Base-by-base conservation (phyloP, 2,888 invertebrate species). In the Orthosia cruda region DNA sequence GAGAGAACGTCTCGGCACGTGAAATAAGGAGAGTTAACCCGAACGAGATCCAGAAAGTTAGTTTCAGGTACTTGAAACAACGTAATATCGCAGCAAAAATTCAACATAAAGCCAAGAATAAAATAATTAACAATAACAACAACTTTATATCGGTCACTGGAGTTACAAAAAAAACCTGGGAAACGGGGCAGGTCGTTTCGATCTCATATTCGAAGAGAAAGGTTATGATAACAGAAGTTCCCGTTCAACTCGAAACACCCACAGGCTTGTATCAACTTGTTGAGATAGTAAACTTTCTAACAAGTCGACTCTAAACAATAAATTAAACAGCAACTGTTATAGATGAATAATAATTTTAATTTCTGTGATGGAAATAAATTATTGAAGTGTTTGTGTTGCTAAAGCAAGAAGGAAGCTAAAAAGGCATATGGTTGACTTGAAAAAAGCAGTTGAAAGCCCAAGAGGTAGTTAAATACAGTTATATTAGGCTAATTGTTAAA, bases 211-310 rank as follows among this genome's bases (percentile, higher is more conserved):
- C 26, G 32, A 45, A 69, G 16, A 15, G 58, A 81, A 80, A 80
- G 74, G 70, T 72, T 79, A 77, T 69, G 85, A 87, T 86, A 85
- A 87, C 83, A 80, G 65, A 87, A 73, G 72, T 81, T 73, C 26
- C 52, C 47, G 32, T 32, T 59, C 57, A 79, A 86, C 47, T 73
- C 54, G 26, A 77, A 85, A 82, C 80, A 87, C 85, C 83, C 85
- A 70, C 74, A 75, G 85, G 79, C 76, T 77, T 82, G 57, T 70
- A 80, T 82, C 73, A 75, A 85, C 64, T 82, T 73, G 62, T 70
- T 62, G 40, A 73, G 82, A 87, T 87, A 85, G 72, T 77, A 77
- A 79, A 85, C 80, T 84, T 87, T 66, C 55, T 52, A 63, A 77
- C 71, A 77, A 84, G 71, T 68, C 32, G 61, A 32, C 62, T 78